These are phyloP conservation scores for Heliconius ethilla DNA, from an alignment of 2,888 invertebrate genomes.

Conservation along the genomic window DNA sequence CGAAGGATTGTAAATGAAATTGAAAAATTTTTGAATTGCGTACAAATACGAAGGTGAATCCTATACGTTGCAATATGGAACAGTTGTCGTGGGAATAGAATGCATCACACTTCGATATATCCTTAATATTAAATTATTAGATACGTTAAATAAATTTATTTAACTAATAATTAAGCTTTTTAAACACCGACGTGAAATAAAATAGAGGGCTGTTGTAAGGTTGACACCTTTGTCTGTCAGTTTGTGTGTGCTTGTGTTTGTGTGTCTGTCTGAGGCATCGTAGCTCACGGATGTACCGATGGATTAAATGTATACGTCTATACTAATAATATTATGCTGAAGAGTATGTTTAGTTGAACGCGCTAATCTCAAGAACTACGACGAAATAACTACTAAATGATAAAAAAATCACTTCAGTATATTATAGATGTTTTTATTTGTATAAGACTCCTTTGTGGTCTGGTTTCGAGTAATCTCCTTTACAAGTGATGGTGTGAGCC, in stretches of 20 bases:
- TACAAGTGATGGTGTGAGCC: background rate
- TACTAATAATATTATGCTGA: too few species aligned
- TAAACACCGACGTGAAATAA: background rate
- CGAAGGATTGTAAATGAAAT: background rate
- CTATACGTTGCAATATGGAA: background rate
- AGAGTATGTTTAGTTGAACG: background rate
- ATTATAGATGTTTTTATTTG: background rate
- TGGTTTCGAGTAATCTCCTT: background rate
- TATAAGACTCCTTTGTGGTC: background rate
- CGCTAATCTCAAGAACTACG: background rate
- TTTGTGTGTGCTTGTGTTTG: too few species aligned
- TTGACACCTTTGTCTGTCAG: too few species aligned
- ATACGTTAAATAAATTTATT: background rate
- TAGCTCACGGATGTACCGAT: too few species aligned
- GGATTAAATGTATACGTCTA: too few species aligned
- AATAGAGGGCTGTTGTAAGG: too few species aligned
- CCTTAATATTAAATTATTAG: background rate
- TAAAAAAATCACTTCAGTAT: too few species aligned
- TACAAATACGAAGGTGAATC: background rate
- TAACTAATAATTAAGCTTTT: background rate
- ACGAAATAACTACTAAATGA: too few species aligned
- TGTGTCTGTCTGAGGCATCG: too few species aligned
- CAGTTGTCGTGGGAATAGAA: conserved; percentile 12
- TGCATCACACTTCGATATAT: background rate
- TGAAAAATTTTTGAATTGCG: conserved; percentile 11